phyloP scores from a whole-genome alignment of 1,140 invertebrate genomes.

The Apis cerana region DNA sequence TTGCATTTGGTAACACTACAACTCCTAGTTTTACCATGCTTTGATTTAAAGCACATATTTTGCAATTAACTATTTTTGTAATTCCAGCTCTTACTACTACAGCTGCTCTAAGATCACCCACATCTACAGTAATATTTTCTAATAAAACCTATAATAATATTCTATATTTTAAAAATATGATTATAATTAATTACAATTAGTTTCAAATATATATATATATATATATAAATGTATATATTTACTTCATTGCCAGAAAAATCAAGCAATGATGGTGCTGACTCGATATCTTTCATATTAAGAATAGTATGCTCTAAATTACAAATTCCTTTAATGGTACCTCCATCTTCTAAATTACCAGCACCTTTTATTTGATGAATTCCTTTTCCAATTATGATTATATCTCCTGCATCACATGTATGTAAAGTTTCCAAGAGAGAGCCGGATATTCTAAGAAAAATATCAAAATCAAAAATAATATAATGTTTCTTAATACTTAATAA shows the following conservation, averaged over 20 bases:
- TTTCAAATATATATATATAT: not conserved
- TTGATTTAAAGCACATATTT: constrained; percentile 69
- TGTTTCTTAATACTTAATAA: not conserved
- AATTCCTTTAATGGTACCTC: constrained; percentile 79
- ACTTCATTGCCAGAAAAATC: constrained; percentile 77
- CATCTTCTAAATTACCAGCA: constrained; percentile 79
- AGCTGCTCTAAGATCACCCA: constrained; percentile 73
- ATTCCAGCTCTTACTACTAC: constrained; percentile 73
- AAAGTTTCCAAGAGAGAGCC: constrained; percentile 79
- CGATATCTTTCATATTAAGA: constrained; percentile 70
- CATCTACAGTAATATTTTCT: constrained; percentile 74
- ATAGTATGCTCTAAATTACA: constrained; percentile 60
- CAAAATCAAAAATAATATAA: not conserved
- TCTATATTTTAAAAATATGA: constrained; percentile 1
- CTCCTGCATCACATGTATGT: constrained; percentile 74
- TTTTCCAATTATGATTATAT: constrained; percentile 79
- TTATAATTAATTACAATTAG: not conserved
- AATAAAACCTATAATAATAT: constrained; percentile 68
- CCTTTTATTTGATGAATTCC: constrained; percentile 76
- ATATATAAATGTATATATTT: constrained; percentile 7
- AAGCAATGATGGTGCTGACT: constrained; percentile 71
- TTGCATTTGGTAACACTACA: constrained; percentile 74
- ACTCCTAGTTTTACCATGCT: constrained; percentile 75
- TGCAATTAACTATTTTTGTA: constrained; percentile 70
- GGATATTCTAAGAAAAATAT: constrained; percentile 66